These are phyloP conservation scores for Ciconia maguari DNA, from an alignment of 2,113 vertebrate species.

Conservation along the genomic window DNA sequence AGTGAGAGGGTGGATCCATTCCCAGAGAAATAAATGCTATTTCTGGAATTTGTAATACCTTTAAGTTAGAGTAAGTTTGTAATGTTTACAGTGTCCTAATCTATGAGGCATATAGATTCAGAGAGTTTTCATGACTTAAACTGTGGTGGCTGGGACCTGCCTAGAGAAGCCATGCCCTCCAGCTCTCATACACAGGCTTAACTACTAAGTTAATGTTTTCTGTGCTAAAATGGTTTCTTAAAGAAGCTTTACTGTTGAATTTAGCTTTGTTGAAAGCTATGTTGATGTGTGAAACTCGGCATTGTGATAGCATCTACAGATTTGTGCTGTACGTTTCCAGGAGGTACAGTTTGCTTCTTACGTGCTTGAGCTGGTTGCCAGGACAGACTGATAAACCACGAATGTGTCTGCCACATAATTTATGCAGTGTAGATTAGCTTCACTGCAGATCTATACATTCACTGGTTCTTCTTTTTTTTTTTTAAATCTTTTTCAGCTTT, in stretches of 20 bases:
- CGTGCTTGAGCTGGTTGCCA: not conserved
- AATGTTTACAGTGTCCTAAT: not conserved
- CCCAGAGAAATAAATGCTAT: not conserved
- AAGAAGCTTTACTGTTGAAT: not conserved
- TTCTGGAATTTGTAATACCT: not conserved
- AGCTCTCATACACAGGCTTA: accelerated
- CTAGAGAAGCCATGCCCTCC: not conserved
- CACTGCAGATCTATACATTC: not conserved
- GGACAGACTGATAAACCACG: not conserved
- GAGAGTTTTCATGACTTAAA: not conserved
- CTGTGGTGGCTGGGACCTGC: not conserved
- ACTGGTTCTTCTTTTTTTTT: not conserved
- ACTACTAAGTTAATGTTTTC: not conserved
- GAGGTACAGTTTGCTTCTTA: not conserved
- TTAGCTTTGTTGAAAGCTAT: not conserved
- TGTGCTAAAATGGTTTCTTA: not conserved
- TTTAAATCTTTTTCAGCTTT: not conserved
- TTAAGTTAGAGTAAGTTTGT: not conserved
- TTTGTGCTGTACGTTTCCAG: not conserved
- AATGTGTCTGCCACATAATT: not conserved
- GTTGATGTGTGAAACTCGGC: not conserved
- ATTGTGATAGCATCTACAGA: not conserved
- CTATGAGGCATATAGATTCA: not conserved
- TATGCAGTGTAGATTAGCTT: not conserved
- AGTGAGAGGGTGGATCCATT: not conserved